Evolutionary conservation across 1,140 invertebrate species (phyloP), one percentile per base, ranked within the genome.

Genomic region (Cryptotermes secundus): DNA sequence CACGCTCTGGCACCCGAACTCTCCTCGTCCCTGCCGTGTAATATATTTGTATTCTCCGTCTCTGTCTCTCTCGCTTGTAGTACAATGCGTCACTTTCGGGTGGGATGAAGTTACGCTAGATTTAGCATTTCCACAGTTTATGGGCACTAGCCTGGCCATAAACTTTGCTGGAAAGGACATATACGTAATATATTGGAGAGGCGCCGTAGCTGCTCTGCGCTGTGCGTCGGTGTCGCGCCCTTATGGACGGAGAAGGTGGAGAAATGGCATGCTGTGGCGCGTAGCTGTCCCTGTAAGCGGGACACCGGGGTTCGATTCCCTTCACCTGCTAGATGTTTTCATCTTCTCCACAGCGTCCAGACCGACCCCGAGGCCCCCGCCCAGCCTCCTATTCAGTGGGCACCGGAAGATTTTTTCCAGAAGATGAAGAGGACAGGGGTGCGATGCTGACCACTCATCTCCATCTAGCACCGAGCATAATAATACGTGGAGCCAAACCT

Each of bases 21-120:
- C 24, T 45, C 81, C 24, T 10, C 42, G 4, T 24, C 24, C 42
- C 81, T 45, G 6, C 38, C 35, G 4, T 42, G 31, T 38, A 38
- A 53, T 72, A 35, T 79, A 31, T 65, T 24, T 31, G 34, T 38
- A 31, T 6, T 34, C 49, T 49, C 53, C 14, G 72, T 35, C 49
- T 31, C 83, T n/a, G 34, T 19, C 53, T 38, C 83, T 38, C 26
- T 59, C 36, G 22, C 34, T 53, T 83, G 34, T 53, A 80, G 83
- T 34, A 59, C 89, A 88, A 91, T 91, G 90, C 88, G 90, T 90
- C 90, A 90, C 90, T 90, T 90, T 91, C 90, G 89, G 90, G 88
- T 90, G 90, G 89, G 87, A 90, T 90, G 89, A 89, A 90, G 89
- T 90, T 89, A 90, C 90, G 89, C 87, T 90, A 90, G 89, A 91